These are phyloP conservation scores for Danaus plexippus DNA, from an alignment of 1,140 invertebrate species.

Conservation along the genomic window DNA sequence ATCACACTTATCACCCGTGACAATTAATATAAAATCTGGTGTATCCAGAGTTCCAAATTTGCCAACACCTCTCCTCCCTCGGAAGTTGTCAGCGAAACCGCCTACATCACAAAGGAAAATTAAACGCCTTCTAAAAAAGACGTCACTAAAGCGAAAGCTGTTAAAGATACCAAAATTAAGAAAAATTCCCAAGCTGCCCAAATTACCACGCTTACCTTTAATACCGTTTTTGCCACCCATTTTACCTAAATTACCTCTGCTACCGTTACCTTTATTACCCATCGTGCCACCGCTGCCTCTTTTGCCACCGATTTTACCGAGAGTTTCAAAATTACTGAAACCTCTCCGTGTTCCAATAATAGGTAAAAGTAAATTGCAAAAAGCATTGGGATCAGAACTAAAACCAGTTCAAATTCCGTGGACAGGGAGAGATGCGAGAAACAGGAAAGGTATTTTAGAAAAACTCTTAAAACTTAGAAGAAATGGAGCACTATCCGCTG, in stretches of 20 bases:
- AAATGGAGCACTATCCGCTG: conserved; percentile 34
- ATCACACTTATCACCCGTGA: conserved; percentile 23
- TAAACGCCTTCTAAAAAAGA: conserved; percentile 6
- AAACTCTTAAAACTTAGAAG: conserved; percentile 39
- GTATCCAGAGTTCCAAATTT: conserved; percentile 16
- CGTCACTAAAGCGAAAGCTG: conserved; percentile 7
- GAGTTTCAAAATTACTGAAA: conserved; percentile 21
- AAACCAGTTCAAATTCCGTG: conserved; percentile 23
- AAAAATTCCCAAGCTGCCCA: conserved; percentile 16
- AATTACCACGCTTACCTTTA: conserved; percentile 13
- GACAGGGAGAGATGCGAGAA: conserved; percentile 7
- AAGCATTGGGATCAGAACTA: conserved; percentile 29
- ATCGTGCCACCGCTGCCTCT: conserved; percentile 14
- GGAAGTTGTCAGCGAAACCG: conserved; percentile 12
- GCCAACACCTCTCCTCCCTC: conserved; percentile 8
- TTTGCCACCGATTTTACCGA: conserved; percentile 21
- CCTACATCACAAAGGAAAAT: conserved; percentile 10
- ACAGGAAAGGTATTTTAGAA: conserved; percentile 29
- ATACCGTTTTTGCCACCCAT: conserved; percentile 17
- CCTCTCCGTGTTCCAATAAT: conserved; percentile 33
- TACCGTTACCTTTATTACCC: conserved; percentile 26
- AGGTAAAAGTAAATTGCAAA: conserved; percentile 27
- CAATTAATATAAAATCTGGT: conserved; percentile 29
- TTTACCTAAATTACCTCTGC: no score
- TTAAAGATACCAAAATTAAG: conserved; percentile 19